These are phyloP conservation scores for Acronicta leporina DNA, from an alignment of 2,888 invertebrate species.

Conservation along the genomic window DNA sequence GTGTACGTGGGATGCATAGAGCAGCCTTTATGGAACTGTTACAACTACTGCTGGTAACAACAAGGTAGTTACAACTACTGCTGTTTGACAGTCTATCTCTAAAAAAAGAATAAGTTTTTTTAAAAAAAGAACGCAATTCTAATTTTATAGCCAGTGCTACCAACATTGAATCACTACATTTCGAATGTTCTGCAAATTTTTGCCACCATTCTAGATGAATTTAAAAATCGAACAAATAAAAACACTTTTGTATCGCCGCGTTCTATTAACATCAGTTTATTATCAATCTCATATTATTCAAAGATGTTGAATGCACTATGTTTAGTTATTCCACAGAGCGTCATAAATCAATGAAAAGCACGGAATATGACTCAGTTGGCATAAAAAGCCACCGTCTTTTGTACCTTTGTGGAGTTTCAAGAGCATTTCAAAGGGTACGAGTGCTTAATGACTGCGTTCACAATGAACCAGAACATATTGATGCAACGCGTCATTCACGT, in stretches of 20 bases:
- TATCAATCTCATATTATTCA: slow-evolving; percentile 46
- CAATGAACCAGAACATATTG: slow-evolving; percentile 62
- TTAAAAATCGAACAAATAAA: slow-evolving; percentile 37
- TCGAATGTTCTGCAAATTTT: slow-evolving; percentile 5
- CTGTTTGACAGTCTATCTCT: too few relatives aligned
- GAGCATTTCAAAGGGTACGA: slow-evolving; percentile 73
- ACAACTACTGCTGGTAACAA: too few relatives aligned
- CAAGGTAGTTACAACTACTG: too few relatives aligned
- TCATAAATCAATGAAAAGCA: slow-evolving; percentile 58
- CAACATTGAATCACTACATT: too few relatives aligned
- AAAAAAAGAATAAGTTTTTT: too few relatives aligned
- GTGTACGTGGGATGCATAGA: slow-evolving; percentile 1
- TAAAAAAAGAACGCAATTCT: too few relatives aligned
- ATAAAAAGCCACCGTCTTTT: slow-evolving; percentile 71
- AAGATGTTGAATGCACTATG: slow-evolving; percentile 46
- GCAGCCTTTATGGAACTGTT: too few relatives aligned
- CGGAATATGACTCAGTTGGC: slow-evolving; percentile 62
- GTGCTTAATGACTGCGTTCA: slow-evolving; percentile 72
- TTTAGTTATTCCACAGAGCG: slow-evolving; percentile 43
- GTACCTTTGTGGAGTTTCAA: slow-evolving; percentile 58
- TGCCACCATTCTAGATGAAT: not conserved
- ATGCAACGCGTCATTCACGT: slow-evolving; percentile 49
- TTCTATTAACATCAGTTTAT: slow-evolving; percentile 45
- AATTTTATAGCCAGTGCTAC: too few relatives aligned
- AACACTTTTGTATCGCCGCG: slow-evolving; percentile 28